A percentile compares a stretch with the other conserved stretches of the same genome.
Conservation (phyloP, 2,797 vertebrate species). For the Spondyliosoma cantharus region DNA sequence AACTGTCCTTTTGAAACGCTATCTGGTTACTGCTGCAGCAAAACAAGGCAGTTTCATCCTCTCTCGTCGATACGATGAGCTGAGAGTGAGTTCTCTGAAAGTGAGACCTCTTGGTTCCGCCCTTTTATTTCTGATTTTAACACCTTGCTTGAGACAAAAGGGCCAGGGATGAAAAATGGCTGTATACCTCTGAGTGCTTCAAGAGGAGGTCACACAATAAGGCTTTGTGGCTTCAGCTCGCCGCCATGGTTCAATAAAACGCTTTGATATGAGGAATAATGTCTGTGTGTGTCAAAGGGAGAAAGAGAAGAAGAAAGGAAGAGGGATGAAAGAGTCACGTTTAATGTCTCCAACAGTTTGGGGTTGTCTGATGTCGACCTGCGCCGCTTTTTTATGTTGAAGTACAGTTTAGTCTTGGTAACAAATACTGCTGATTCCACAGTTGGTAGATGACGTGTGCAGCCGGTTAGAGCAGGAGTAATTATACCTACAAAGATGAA, state of each 20-base stretch:
- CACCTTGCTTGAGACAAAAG: constrained; percentile 65
- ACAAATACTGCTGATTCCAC: constrained; percentile 36
- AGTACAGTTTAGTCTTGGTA: constrained; percentile 42
- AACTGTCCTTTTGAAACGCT: constrained; percentile 52
- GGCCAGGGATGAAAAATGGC: constrained; percentile 36
- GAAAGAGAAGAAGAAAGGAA: constrained; percentile 60
- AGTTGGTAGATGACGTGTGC: constrained; percentile 19
- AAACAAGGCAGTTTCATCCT: constrained; percentile 62
- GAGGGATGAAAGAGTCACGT: constrained; percentile 68
- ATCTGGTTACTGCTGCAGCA: constrained; percentile 70
- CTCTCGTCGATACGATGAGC: constrained; percentile 55
- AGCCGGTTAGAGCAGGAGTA: constrained; percentile 14
- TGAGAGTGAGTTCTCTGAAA: constrained; percentile 76
- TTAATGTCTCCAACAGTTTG: constrained; percentile 60
- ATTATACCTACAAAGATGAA: constrained; percentile 52
- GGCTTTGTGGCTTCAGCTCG: constrained; percentile 45
- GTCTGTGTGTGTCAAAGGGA: constrained; percentile 61
- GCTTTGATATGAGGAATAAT: constrained; percentile 74
- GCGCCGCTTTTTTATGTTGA: constrained; percentile 37
- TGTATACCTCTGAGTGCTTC: constrained; percentile 29
- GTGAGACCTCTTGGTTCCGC: constrained; percentile 53
- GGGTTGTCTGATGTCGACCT: constrained; percentile 50
- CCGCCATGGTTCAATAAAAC: constrained; percentile 56
- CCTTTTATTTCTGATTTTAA: constrained; percentile 67
- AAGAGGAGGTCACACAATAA: constrained; percentile 65